Conservation (phyloP, 2,797 vertebrate species). For the Pangasius macronema region DNA sequence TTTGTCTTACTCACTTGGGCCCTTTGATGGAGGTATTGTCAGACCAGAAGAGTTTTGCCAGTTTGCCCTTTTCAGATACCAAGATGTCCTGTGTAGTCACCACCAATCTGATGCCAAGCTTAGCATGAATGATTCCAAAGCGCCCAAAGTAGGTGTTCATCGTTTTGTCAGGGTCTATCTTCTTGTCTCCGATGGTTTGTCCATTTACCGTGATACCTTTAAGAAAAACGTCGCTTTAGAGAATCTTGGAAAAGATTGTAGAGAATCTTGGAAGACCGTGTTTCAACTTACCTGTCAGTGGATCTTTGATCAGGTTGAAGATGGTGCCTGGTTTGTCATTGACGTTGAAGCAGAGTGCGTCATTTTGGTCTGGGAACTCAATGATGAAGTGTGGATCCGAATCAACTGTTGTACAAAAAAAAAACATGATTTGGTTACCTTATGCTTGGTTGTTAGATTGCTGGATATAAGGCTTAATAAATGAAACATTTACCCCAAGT, state of each 20-base stretch:
- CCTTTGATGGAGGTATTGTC: conserved; percentile 70
- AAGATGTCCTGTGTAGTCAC: conserved; percentile 79
- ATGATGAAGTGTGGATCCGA: conserved; percentile 80
- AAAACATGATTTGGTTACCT: not conserved
- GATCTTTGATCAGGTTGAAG: conserved; percentile 80
- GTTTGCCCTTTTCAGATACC: conserved; percentile 68
- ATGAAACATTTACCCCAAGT: conserved; percentile 23
- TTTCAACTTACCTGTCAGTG: conserved; percentile 73
- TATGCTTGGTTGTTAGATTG: not conserved
- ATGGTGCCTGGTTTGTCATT: conserved; percentile 66
- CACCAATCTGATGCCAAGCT: conserved; percentile 74
- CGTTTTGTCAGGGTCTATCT: conserved; percentile 57
- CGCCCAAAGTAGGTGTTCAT: conserved; percentile 86
- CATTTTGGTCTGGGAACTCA: conserved; percentile 70
- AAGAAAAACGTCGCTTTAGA: not conserved
- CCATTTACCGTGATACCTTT: conserved; percentile 86
- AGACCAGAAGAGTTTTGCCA: conserved; percentile 77
- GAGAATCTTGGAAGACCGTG: not conserved
- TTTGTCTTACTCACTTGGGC: conserved; percentile 62
- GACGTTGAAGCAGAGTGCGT: conserved; percentile 82
- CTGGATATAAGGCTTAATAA: not conserved
- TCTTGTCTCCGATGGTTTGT: conserved; percentile 83
- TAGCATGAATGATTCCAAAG: conserved; percentile 78
- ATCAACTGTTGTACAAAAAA: conserved; percentile 77
- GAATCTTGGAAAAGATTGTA: not conserved